Base-by-base conservation (phyloP, 2,888 invertebrate genomes). In the Zhengitettix transpicula region DNA sequence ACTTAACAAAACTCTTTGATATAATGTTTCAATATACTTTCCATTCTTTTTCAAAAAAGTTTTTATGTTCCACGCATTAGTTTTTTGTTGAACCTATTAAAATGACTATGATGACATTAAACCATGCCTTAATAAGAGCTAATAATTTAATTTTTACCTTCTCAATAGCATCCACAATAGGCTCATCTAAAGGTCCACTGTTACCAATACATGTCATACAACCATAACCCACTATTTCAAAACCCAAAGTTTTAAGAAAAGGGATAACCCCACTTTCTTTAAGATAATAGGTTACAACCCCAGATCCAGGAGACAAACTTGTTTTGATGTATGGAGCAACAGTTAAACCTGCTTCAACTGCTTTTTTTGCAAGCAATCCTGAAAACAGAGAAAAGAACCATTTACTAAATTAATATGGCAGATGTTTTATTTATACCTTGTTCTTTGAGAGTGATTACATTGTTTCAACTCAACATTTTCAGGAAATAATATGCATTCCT, bases 191-290 rank as follows among this genome's bases (percentile, higher is more conserved):
- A 0, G 96, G 95, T 0, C 98, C 98, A 9, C 93, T 93, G 77
- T 99, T 99, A 0, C 98, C 98, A 66, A 99, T 99, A 71, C 99
- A 99, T 0, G 98, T 98, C 97, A 97, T 98, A 72, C 99, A 99
- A 0, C 98, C 98, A 70, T 97, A 99, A n/a, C 98, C 98, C 1
- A 97, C 96, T 56, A 93, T 85, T 71, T 91, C 83, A 72, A 98
- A 99, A 10, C 97, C 97, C 1, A 97, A 77, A 70, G 87, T 78
- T 67, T 87, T 84, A 59, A 98, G 73, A 67, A 86, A 87, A 0
- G 93, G 90, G 15, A 92, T 82, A 1, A 98, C 95, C 0, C 96
- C 96, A 1, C 94, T 94, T 71, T 95, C 94, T 71, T 81, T 77
- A 10, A 92, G 74, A 71, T 92, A 92, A 71, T 93, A 93, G 0